Evolutionary conservation across 2,797 vertebrate species (phyloP), one percentile per base, ranked within the genome.

Genomic region (Epinephelus coioides): DNA sequence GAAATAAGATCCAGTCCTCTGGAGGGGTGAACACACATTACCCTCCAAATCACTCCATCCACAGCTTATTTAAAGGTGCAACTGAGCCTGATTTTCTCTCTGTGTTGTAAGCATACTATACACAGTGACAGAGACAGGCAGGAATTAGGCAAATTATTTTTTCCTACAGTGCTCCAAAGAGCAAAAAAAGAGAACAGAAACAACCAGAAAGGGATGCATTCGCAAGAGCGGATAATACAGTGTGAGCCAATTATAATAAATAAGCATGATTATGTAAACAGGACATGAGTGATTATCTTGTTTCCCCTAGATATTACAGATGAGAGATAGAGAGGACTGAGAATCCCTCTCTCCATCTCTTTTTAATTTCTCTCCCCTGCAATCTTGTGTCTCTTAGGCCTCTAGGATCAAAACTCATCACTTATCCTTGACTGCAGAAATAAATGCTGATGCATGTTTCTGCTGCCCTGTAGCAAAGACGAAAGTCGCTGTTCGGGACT

Each of bases 231-330:
- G 27, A 68, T 25, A 13, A 75, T 63, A 64, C 68, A 62, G 56
- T 59, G 18, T 54, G 57, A 89, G 61, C 72, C 82, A 81, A 67
- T 81, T 82, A 77, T 47, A 84, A 85, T 78, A 87, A 89, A 87
- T 83, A 85, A 80, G 63, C 71, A 59, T 63, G 51, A 86, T 91
- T 86, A 91, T 90, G 83, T 86, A 91, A 93, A 90, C 86, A 92
- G 87, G 89, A 92, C 76, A 73, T 81, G 60, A 69, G 69, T 69
- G 44, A 90, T 93, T 88, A 88, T 77, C 67, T 60, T 53, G 66
- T 63, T 55, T 79, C 49, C 78, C 8, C 19, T 6, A 70, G 53
- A 86, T 78, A 84, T 69, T 55, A 65, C 47, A 56, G 49, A 73
- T 46, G 14, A 69, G 40, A 43, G 51, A 62, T 56, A 55, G 1